A percentile compares a stretch with the other conserved stretches of the same genome.
Conservation (phyloP, 2,797 vertebrate genomes). For the Benthosema pterotum region DNA sequence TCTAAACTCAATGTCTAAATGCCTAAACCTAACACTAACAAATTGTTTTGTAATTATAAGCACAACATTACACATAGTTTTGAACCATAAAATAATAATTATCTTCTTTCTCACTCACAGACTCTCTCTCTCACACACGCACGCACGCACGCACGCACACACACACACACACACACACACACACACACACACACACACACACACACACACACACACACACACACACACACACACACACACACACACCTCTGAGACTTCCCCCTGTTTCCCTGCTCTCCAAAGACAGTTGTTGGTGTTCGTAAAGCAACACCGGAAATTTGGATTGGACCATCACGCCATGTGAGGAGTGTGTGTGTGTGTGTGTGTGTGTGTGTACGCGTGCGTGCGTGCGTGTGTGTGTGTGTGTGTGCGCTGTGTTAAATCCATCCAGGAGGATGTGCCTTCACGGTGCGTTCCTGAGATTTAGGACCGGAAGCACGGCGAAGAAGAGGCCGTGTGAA, state of each 20-base stretch:
- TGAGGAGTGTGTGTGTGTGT: conserved; percentile 33
- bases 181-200: neutral
- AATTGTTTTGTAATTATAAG: no score
- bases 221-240: neutral
- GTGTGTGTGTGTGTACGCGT: conserved; percentile 26
- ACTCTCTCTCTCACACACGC: neutral
- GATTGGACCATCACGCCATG: conserved; percentile 39
- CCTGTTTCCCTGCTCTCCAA: conserved; percentile 24
- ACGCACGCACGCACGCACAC: neutral
- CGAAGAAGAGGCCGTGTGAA: conserved; percentile 73
- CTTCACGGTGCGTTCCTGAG: conserved; percentile 70
- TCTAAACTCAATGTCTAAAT: no score
- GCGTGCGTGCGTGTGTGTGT: neutral
- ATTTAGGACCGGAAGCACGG: conserved; percentile 75
- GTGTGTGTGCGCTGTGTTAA: conserved; percentile 58
- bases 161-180: neutral
- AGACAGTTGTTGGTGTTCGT: conserved; percentile 38
- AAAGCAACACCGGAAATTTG: conserved; percentile 29
- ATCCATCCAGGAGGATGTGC: conserved; percentile 61
- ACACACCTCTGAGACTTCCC: conserved; percentile 10
- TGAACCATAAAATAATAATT: no score
- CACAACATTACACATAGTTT: no score
- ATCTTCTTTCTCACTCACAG: neutral
- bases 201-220: conserved; percentile 1
- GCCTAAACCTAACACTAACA: no score